Percentiles rank a stretch among this genome's conserved stretches.
Evolutionary conservation across 2,113 vertebrate species (phyloP).

Genomic region (Coturnix japonica): DNA sequence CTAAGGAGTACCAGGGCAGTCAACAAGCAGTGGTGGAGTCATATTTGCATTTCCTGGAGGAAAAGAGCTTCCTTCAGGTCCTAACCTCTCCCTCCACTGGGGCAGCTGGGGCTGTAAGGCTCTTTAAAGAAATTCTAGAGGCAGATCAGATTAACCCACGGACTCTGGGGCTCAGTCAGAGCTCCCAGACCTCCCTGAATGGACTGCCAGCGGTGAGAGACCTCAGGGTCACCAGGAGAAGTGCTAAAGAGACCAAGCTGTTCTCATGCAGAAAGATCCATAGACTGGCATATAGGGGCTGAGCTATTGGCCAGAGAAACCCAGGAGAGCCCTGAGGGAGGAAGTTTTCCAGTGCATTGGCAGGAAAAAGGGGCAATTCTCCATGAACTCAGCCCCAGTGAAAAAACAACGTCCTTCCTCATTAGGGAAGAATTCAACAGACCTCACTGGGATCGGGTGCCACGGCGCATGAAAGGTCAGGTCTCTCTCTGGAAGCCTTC

Average conservation of each 20-base stretch:
- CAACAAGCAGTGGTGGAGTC: neutral
- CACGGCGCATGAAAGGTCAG: neutral
- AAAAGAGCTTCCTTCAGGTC: neutral
- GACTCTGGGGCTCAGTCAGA: neutral
- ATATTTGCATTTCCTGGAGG: neutral
- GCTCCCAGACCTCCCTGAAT: neutral
- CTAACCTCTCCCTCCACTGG: neutral
- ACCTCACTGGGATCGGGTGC: neutral
- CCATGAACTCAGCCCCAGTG: fast-evolving
- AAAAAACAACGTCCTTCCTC: conserved; percentile 42
- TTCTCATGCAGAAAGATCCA: neutral
- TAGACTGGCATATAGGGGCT: fast-evolving
- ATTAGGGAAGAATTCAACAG: neutral
- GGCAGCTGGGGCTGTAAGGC: neutral
- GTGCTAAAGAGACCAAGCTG: neutral
- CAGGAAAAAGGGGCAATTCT: neutral
- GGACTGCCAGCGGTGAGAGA: neutral
- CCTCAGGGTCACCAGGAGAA: neutral
- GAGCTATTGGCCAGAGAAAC: neutral
- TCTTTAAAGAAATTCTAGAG: neutral
- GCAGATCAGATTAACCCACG: neutral
- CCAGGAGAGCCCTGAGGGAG: fast-evolving
- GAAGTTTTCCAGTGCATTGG: neutral
- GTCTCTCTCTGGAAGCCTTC: neutral
- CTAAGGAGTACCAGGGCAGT: neutral